A percentile compares a stretch with the other conserved stretches of the same genome.
These are phyloP conservation scores for Misgurnus anguillicaudatus DNA, from an alignment of 2,113 vertebrate genomes.

Conservation along the genomic window DNA sequence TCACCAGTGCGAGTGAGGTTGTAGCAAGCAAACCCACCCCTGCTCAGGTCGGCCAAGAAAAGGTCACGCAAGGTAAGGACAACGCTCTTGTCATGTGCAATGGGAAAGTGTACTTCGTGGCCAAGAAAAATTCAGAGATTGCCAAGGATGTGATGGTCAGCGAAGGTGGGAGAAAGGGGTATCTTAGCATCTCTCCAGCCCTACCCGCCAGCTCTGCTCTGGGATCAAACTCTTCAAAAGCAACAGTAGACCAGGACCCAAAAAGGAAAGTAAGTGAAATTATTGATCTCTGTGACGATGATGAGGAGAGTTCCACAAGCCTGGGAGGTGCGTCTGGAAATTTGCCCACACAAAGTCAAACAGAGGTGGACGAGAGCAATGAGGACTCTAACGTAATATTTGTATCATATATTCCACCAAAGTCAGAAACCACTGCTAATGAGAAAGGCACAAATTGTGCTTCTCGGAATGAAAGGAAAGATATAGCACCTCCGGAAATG, in stretches of 20 bases:
- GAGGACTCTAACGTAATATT: conserved; percentile 75
- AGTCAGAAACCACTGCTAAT: conserved; percentile 24
- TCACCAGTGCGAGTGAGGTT: conserved; percentile 23
- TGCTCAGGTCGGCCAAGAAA: conserved; percentile 54
- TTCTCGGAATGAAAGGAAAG: neutral
- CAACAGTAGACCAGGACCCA: neutral
- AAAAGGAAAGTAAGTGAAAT: conserved; percentile 55
- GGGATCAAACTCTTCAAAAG: neutral
- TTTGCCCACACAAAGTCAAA: conserved; percentile 34
- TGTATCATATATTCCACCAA: conserved; percentile 74
- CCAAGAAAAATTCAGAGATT: conserved; percentile 69
- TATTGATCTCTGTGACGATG: conserved; percentile 71
- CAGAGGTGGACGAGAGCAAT: conserved; percentile 55
- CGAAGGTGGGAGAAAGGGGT: neutral
- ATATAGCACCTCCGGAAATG: neutral
- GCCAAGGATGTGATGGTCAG: conserved; percentile 39
- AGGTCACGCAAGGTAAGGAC: conserved; percentile 70
- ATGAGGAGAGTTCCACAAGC: conserved; percentile 42
- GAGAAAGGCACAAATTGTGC: neutral
- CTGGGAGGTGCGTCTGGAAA: neutral
- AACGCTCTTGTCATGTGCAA: conserved; percentile 84
- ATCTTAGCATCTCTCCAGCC: neutral
- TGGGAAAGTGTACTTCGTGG: conserved; percentile 81
- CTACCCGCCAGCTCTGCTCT: neutral
- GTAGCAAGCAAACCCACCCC: conserved; percentile 46